Conservation (phyloP, 2,888 invertebrate species). For the Microctonus aethiopoides region DNA sequence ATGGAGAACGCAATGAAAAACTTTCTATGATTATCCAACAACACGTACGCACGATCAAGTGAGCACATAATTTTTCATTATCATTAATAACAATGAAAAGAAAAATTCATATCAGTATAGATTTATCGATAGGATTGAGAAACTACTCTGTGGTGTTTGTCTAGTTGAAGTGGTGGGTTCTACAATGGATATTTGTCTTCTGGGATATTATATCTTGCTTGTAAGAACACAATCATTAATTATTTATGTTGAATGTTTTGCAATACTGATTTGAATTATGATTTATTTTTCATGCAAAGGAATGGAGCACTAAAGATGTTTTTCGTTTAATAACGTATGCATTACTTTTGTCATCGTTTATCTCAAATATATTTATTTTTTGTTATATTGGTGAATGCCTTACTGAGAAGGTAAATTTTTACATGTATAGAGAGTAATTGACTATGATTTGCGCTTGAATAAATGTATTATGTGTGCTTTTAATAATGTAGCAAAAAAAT, state of each 20-base stretch:
- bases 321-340: conserved; percentile 32
- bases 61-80: not conserved
- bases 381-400: conserved; percentile 57
- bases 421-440: no score
- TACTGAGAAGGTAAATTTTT: conserved; percentile 50
- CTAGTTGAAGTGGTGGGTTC: conserved; percentile 46
- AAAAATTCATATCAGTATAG: conserved; percentile 11
- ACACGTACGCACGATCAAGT: conserved; percentile 31
- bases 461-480: no score
- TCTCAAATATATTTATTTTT: conserved; percentile 51
- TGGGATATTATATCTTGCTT: conserved; percentile 46
- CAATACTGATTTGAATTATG: not conserved
- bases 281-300: conserved; percentile 19
- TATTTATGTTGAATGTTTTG: not conserved
- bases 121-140: conserved; percentile 34
- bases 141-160: conserved; percentile 40
- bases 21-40: conserved; percentile 24
- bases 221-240: conserved; percentile 29
- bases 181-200: conserved; percentile 43
- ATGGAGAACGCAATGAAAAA: not conserved
- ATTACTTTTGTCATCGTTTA: conserved; percentile 32
- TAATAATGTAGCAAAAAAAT: conserved; percentile 7
- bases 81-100: not conserved
- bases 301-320: conserved; percentile 35
- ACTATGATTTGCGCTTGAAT: no score